Base-by-base conservation (phyloP, 2,797 vertebrate species). In the Takifugu ocellatus region DNA sequence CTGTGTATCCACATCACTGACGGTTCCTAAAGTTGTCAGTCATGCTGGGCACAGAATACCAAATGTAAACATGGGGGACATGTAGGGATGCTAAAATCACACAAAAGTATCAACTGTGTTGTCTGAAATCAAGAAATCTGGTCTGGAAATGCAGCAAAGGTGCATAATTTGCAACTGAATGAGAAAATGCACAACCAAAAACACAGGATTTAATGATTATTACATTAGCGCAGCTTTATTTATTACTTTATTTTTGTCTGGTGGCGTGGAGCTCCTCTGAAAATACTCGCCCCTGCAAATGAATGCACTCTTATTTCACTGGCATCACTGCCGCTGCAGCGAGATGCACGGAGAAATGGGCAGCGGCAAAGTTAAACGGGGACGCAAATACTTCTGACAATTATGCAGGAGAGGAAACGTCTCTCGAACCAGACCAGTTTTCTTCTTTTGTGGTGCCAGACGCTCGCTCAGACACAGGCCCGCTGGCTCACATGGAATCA, bases 391-490 rank as follows among this genome's bases (percentile, higher is more conserved):
- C 66, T 64, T 61, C 57, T 73, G 78, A 78, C 68, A 72, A 70
- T 68, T 81, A 67, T 70, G 56, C 76, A 68, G 57, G 66, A 70
- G 72, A 82, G 69, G 80, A 87, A 85, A 80, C 72, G 64, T 79
- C 70, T 68, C 64, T 80, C 68, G 59, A 65, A 58, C 66, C 56
- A 39, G 25, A 70, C 51, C 54, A 44, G 5, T 64, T 72, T 75
- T 79, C 65, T 71, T 56, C 73, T 78, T 61, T 83, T 75, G 54
- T 77, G 61, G 36, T 78, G 75, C 76, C 81, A 84, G 63, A 59
- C 44, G 6, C 44, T 31, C 44, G 6, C 44, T 31, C 51, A 60
- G 31, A 72, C 59, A 26, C 25, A 46, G 68, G 46, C 51, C 63
- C 74, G 49, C 61, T 60, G 45, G 25, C 60, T 66, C 56, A 67